These are phyloP conservation scores for Lasioglossum baleicum DNA, from an alignment of 1,140 invertebrate species.

Conservation along the genomic window DNA sequence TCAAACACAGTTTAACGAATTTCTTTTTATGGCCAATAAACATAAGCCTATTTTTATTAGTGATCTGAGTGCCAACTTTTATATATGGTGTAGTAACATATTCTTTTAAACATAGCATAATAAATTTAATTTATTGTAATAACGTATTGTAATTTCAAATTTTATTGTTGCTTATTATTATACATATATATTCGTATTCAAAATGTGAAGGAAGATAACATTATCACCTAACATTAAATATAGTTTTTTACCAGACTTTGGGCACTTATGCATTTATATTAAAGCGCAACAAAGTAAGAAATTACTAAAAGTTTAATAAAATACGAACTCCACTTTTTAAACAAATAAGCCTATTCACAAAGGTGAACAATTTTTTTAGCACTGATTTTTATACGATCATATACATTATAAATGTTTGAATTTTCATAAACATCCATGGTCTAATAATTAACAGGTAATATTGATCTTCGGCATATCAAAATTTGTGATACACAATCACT, in stretches of 20 bases:
- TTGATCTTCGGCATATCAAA: conserved; percentile 18
- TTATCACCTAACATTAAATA: neutral
- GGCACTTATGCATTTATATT: neutral
- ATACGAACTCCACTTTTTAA: neutral
- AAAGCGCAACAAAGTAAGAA: neutral
- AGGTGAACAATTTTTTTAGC: neutral
- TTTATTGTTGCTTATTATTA: neutral
- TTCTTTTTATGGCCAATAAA: neutral
- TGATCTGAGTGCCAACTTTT: neutral
- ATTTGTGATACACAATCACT: conserved; percentile 12
- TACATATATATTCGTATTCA: neutral
- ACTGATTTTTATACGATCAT: neutral
- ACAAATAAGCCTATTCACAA: neutral
- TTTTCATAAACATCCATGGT: neutral
- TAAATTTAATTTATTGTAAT: neutral
- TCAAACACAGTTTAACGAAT: neutral
- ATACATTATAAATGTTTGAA: neutral
- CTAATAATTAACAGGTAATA: conserved; percentile 15
- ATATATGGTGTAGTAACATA: neutral
- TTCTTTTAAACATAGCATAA: neutral
- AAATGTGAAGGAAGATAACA: neutral
- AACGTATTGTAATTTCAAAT: neutral
- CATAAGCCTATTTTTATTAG: neutral
- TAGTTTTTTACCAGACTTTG: neutral
- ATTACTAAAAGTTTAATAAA: neutral